A percentile compares a stretch with the other conserved stretches of the same genome.
These are phyloP conservation scores for Caenorhabditis sp. DNA, from an alignment of 2,888 invertebrate species.

Conservation along the genomic window DNA sequence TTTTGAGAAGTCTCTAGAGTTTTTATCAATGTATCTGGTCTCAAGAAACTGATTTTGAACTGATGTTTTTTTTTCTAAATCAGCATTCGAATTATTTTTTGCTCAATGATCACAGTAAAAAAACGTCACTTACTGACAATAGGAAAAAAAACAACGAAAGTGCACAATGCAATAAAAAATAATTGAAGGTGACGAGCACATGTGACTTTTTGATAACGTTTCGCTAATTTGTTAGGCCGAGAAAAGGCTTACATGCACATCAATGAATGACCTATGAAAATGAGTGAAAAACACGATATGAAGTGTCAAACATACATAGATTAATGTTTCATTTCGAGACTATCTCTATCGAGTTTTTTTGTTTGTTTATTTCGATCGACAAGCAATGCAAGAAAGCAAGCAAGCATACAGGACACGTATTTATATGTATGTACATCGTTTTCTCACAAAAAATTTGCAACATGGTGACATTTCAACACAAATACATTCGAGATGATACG, in stretches of 20 bases:
- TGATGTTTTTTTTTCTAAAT: too few relatives aligned
- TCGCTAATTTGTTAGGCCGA: too few relatives aligned
- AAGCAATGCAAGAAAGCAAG: background rate
- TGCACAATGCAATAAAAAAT: too few relatives aligned
- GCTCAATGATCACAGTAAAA: too few relatives aligned
- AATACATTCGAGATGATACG: background rate
- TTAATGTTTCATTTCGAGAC: conserved; percentile 1
- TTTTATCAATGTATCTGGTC: too few relatives aligned
- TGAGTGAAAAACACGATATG: background rate
- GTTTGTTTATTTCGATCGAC: conserved; percentile 1
- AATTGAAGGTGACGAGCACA: too few relatives aligned
- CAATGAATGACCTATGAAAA: background rate
- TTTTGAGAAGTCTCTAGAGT: too few relatives aligned
- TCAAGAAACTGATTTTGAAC: too few relatives aligned
- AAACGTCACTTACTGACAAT: too few relatives aligned
- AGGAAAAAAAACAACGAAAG: too few relatives aligned
- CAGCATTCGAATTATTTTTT: too few relatives aligned
- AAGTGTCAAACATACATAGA: background rate
- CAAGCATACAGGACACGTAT: background rate
- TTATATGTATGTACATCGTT: background rate
- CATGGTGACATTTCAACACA: background rate
- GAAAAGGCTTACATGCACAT: background rate
- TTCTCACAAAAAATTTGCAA: background rate
- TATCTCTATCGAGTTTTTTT: background rate
- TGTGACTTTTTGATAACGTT: too few relatives aligned